Evolutionary conservation across 2,797 vertebrate genomes (phyloP).

Genomic region (Poecilia velifera): DNA sequence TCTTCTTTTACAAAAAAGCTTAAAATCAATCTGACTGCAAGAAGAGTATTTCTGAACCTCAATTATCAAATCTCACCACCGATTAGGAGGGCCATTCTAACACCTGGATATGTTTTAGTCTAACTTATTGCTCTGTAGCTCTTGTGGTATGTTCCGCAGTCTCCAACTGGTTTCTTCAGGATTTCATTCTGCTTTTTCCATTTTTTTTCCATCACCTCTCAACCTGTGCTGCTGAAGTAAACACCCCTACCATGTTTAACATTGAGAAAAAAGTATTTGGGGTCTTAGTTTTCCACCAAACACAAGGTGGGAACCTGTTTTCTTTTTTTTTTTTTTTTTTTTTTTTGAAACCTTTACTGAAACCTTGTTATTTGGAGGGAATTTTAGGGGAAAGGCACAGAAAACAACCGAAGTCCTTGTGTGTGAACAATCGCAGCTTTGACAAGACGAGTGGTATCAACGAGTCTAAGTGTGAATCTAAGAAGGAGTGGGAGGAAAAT

Average conservation of each 20-base stretch:
- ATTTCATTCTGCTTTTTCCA: neutral
- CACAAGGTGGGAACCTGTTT: neutral
- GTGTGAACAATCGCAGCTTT: constrained; percentile 63
- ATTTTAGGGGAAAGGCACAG: constrained; percentile 22
- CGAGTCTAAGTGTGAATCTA: constrained; percentile 44
- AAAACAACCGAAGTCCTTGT: constrained; percentile 46
- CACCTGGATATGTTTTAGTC: neutral
- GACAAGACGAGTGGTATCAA: constrained; percentile 42
- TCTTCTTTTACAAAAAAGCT: neutral
- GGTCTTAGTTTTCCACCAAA: neutral
- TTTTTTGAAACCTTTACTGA: constrained; percentile 21
- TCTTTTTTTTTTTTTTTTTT: too few relatives aligned
- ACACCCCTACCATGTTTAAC: neutral
- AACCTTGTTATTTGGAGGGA: constrained; percentile 30
- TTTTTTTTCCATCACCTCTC: neutral
- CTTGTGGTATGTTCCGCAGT: neutral
- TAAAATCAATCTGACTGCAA: neutral
- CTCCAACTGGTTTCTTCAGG: neutral
- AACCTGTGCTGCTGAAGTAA: neutral
- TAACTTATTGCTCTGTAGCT: neutral
- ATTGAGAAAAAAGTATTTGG: neutral
- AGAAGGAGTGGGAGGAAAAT: constrained; percentile 16
- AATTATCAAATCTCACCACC: neutral
- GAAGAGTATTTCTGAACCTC: neutral
- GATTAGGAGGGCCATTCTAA: neutral